Conservation (phyloP, 2,113 vertebrate species). For the Orthochromis malagaraziensis region DNA sequence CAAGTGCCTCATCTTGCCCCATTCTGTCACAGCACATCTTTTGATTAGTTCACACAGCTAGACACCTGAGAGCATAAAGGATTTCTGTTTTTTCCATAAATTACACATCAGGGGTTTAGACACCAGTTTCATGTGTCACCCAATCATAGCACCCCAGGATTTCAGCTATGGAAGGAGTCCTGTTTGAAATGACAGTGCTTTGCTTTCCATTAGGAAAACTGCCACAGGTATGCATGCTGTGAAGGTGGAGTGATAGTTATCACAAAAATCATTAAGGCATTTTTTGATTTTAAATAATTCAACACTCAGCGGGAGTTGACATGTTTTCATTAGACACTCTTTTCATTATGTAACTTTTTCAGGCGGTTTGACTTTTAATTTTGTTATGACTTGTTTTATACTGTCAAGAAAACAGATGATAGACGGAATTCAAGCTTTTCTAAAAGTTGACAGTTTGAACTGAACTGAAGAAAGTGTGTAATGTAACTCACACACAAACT, state of each 20-base stretch:
- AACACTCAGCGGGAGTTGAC: background rate
- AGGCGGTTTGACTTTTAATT: background rate
- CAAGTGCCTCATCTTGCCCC: slow-evolving; percentile 21
- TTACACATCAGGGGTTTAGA: slow-evolving; percentile 46
- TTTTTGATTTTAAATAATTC: slow-evolving; percentile 4
- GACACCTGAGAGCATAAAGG: slow-evolving; percentile 31
- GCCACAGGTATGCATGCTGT: background rate
- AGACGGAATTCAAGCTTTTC: background rate
- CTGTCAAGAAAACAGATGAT: background rate
- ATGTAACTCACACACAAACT: background rate
- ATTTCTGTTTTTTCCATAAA: slow-evolving; percentile 36
- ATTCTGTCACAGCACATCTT: slow-evolving; percentile 29
- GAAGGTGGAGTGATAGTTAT: background rate
- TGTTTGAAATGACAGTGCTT: slow-evolving; percentile 12
- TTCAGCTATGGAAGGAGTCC: background rate
- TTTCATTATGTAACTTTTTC: background rate
- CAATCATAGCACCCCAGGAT: slow-evolving; percentile 9
- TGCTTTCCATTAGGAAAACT: slow-evolving; percentile 2
- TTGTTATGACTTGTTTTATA: background rate
- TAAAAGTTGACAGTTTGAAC: background rate
- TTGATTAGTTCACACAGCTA: slow-evolving; percentile 52
- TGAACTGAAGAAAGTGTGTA: background rate
- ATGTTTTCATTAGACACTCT: background rate
- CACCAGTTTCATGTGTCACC: slow-evolving; percentile 16
- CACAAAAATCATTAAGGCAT: slow-evolving; percentile 5